phyloP scores from a whole-genome alignment of 2,113 vertebrate genomes.

The Nothoprocta perdicaria region DNA sequence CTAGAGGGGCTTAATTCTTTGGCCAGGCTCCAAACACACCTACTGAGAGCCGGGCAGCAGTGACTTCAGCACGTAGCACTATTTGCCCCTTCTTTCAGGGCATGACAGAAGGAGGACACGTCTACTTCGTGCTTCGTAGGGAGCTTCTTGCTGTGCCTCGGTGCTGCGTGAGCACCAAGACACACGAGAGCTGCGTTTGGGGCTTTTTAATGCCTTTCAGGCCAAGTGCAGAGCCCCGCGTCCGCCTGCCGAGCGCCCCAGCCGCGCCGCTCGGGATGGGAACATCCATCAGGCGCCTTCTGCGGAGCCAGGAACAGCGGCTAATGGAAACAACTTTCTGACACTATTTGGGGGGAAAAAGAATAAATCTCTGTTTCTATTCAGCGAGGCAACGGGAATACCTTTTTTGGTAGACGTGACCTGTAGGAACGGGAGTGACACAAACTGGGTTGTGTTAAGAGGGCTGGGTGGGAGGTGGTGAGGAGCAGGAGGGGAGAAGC shows the following conservation, averaged over 20 bases:
- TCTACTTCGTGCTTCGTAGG: not conserved
- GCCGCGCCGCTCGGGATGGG: not conserved
- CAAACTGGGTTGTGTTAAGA: not conserved
- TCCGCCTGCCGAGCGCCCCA: not conserved
- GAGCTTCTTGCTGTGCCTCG: not conserved
- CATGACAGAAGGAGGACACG: not conserved
- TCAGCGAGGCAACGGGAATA: not conserved
- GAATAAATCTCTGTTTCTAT: not conserved
- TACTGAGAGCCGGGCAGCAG: not conserved
- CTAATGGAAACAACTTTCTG: not conserved
- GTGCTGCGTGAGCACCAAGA: not conserved
- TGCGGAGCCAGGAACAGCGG: not conserved
- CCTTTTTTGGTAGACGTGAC: not conserved
- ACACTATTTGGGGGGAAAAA: not conserved
- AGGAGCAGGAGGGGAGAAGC: not conserved
- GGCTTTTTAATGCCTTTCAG: not conserved
- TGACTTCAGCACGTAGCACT: not conserved
- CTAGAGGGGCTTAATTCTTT: not conserved
- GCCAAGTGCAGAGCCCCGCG: not conserved
- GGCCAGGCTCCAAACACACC: not conserved
- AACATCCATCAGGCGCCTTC: not conserved
- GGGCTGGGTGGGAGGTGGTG: not conserved
- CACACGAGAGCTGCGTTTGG: not conserved
- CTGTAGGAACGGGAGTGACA: not conserved
- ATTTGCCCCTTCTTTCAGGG: not conserved